These are phyloP conservation scores for Australoheros facetus DNA, from an alignment of 2,797 vertebrate species.

Conservation along the genomic window DNA sequence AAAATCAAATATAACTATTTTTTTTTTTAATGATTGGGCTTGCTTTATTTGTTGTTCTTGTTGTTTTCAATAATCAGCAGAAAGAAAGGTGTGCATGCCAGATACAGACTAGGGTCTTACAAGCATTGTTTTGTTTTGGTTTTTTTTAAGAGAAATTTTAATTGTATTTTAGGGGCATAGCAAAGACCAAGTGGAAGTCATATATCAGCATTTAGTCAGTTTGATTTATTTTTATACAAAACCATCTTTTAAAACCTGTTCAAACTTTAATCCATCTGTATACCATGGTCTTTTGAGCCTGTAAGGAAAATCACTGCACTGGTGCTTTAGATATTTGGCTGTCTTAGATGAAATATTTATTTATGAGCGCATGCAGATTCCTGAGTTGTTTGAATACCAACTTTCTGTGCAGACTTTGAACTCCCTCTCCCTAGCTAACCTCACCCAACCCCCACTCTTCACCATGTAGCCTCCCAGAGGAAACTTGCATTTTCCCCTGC, in stretches of 20 bases:
- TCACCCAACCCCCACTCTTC: conserved; percentile 77
- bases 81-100: background rate
- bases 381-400: conserved; percentile 58
- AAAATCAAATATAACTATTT: background rate
- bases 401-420: conserved; percentile 66
- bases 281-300: background rate
- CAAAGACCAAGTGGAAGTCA: background rate
- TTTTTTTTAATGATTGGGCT: background rate
- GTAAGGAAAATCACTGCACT: background rate
- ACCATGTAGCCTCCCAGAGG: conserved; percentile 73
- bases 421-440: conserved; percentile 79
- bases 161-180: background rate
- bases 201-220: background rate
- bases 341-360: background rate
- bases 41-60: background rate
- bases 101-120: background rate
- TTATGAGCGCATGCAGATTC: conserved; percentile 55
- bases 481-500: conserved; percentile 73
- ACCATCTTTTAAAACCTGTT: background rate
- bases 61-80: background rate
- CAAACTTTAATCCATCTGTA: background rate
- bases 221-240: background rate
- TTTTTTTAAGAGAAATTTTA: background rate
- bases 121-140: background rate
- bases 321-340: background rate